Evolutionary conservation across 1,140 invertebrate species (phyloP).

Genomic region (Ganaspis sp.): DNA sequence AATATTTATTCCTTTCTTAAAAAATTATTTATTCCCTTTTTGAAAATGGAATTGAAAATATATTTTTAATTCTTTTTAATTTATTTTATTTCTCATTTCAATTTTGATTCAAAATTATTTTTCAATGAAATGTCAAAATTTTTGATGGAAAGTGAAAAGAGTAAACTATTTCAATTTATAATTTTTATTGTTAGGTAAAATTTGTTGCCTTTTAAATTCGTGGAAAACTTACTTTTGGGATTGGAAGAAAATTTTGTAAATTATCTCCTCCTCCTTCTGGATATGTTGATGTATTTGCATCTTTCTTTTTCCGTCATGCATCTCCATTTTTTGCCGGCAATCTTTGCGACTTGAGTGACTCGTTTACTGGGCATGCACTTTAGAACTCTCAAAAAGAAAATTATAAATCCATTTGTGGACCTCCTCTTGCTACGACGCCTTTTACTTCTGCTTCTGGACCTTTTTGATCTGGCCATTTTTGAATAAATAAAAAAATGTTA

Average conservation of each 20-base stretch:
- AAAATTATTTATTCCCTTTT: too few species aligned
- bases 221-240: background rate
- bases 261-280: background rate
- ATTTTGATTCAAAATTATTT: too few species aligned
- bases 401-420: conserved; percentile 61
- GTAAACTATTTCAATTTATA: too few species aligned
- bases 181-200: too few species aligned
- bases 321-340: conserved; percentile 63
- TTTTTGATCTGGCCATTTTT: conserved; percentile 5
- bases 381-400: conserved; percentile 60
- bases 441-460: conserved; percentile 33
- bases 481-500: conserved; percentile 7
- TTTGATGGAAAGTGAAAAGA: too few species aligned
- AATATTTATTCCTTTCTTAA: too few species aligned
- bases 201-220: too few species aligned
- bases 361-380: conserved; percentile 48
- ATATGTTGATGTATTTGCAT: conserved; percentile 55
- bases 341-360: conserved; percentile 56
- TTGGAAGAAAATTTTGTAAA: background rate
- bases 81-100: too few species aligned
- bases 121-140: too few species aligned
- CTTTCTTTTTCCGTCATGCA: conserved; percentile 54
- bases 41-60: too few species aligned
- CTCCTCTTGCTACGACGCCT: conserved; percentile 34
- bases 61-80: too few species aligned